Percentiles rank a stretch among this genome's conserved stretches.
Evolutionary conservation across 2,113 vertebrate species (phyloP).

Genomic region (Coryphaenoides rupestris): DNA sequence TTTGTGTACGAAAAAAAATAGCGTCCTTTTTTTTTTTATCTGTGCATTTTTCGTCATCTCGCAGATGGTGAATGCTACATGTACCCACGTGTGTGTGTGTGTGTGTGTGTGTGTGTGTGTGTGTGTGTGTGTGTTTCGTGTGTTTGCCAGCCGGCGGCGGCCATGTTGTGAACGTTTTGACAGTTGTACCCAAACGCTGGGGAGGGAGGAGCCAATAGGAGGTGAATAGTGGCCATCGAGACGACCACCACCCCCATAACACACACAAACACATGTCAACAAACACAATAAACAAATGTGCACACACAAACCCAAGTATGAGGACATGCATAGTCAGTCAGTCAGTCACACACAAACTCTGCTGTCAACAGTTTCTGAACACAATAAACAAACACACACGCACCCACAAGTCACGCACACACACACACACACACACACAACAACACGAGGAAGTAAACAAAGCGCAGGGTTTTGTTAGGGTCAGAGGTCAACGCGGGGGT

Average conservation of each 20-base stretch:
- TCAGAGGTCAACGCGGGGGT: conserved; percentile 16
- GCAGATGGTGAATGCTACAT: not conserved
- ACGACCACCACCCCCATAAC: not conserved
- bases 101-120: not conserved
- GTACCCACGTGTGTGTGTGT: not conserved
- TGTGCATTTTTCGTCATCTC: no score
- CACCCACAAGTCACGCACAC: conserved; percentile 27
- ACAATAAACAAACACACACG: conserved; percentile 6
- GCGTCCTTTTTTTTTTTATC: no score
- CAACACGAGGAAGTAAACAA: conserved; percentile 43
- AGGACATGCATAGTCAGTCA: no score
- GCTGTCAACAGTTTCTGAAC: conserved; percentile 1
- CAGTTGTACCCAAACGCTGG: no score
- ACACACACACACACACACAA: conserved; percentile 24
- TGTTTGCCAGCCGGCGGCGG: no score
- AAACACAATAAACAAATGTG: no score
- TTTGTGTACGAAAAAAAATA: no score
- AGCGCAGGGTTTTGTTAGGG: conserved; percentile 23
- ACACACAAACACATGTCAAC: not conserved
- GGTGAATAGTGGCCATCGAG: no score
- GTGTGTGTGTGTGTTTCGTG: conserved; percentile 2
- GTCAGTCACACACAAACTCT: no score
- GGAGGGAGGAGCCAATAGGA: no score
- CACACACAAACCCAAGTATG: not conserved
- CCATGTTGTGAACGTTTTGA: no score